Evolutionary conservation across 2,113 vertebrate species (phyloP), one percentile per base, ranked within the genome.

Genomic region (Poeciliopsis prolifica): DNA sequence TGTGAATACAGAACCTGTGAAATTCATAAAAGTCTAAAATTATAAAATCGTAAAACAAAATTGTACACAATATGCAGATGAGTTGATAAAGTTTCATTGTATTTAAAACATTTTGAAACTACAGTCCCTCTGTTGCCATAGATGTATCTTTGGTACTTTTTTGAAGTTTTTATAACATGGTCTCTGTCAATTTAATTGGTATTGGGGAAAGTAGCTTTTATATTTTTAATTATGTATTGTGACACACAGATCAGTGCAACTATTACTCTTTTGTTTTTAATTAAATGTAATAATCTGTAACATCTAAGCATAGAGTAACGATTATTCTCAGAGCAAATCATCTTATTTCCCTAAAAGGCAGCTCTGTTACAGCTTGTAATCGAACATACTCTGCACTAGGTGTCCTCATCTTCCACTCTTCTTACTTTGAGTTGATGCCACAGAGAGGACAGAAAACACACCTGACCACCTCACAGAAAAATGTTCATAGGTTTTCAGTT

Each of bases 361-460:
- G 22, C 51, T 29, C 26, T 44, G n/a, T 17, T 70, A 7, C 44
- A 19, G 17, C 6, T 31, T 63, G 51, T 31, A 83, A 26, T 30
- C 15, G 31, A 10, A 30, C 7, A 14, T 13, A 29, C 72, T 63
- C 19, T 80, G 86, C 92, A 89, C 87, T 77, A 85, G 86, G 72
- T 88, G 92, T 82, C 90, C 71, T 79, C 75, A 60, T 87, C 51
- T 22, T 58, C 61, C 61, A 74, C 5, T 69, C 8, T 54, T 81
- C 17, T 42, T 37, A 19, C 37, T 10, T 4, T 35, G 12, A 17
- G 24, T 61, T 31, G 31, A 68, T 11, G 7, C 33, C 9, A 28
- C 7, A 22, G n/a, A 24, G 51, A 69, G 19, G 33, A 72, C 12
- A 70, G 64, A 37, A 64, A 51, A 44, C 22, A 68, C 64, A 72